Percentiles rank a stretch among this genome's conserved stretches.
phyloP scores from a whole-genome alignment of 2,888 invertebrate species.

The Hypolimnas misippus region DNA sequence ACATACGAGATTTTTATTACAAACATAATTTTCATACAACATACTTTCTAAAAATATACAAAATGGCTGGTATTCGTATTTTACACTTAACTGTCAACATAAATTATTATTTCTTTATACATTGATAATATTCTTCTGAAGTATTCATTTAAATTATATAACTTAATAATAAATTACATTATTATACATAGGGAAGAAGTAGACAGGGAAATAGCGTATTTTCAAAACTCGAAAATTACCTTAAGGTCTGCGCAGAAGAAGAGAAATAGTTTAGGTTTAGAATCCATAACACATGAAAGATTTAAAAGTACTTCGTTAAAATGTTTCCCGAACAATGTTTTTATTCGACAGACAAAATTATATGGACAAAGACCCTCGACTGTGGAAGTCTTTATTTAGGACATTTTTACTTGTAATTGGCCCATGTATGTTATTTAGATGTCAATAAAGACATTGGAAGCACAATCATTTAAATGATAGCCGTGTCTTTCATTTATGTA shows the following conservation, averaged over 20 bases:
- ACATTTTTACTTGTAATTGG: too few species aligned
- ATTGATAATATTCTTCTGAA: background rate
- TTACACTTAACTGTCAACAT: background rate
- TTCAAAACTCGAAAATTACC: background rate
- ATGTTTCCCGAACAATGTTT: background rate
- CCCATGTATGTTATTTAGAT: too few species aligned
- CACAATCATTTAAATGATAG: too few species aligned
- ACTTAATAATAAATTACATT: background rate
- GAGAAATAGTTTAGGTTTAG: too few species aligned
- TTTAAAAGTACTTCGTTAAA: background rate
- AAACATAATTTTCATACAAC: conserved; percentile 11
- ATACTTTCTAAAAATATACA: conserved; percentile 11
- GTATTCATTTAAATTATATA: background rate
- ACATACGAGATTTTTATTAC: conserved; percentile 11
- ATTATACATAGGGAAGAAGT: background rate
- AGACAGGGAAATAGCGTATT: background rate
- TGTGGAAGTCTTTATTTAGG: too few species aligned
- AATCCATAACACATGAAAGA: background rate
- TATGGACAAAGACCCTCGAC: too few species aligned
- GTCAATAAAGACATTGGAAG: too few species aligned
- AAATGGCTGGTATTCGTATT: background rate
- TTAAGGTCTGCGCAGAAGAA: too few species aligned
- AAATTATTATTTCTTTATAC: background rate
- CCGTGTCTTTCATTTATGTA: too few species aligned
- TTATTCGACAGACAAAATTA: too few species aligned